Evolutionary conservation across 1,140 invertebrate species (phyloP), one percentile per base, ranked within the genome.

Genomic region (Drosophila fuyamai): DNA sequence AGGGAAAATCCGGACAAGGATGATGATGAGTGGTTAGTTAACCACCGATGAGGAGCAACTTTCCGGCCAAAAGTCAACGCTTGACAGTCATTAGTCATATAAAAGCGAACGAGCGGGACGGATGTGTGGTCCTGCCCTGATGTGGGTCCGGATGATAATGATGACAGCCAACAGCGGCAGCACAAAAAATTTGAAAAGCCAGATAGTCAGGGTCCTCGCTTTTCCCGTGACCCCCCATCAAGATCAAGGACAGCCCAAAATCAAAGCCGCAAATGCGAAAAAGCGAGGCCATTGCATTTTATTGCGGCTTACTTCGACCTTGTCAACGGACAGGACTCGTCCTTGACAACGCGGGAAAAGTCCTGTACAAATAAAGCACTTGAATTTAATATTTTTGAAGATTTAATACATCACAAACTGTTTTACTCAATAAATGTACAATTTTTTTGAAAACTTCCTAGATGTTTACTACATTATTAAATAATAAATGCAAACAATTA

Each of bases 31-130:
- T 5, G 43, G 65, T 32, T 53, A 48, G 41, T 57, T 71, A 72
- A 71, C 16, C 57, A 40, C 13, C 14, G 47, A 53, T 9, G 60
- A 53, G 65, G 60, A 68, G 32, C 55, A 57, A 63, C 55, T 65
- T 76, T 71, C 38, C 66, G 56, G 47, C 66, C 54, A 59, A 81
- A 85, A 85, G 65, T 81, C 68, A 76, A 53, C 57, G 83, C 60
- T 58, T 88, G 83, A 88, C 83, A 88, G 68, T 89, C 85, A 88
- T 88, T 89, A 89, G 83, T 75, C 74, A 83, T 80, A 72, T 74
- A 46, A 89, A 88, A 18, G 65, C 61, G 63, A 65, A 55, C 27
- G 23, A 51, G 55, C 51, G n/a, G 41, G 8, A 47, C 75, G 56
- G 62, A 70, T 70, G 46, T 68, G 35, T 75, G 73, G 50, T 35